Evolutionary conservation across 1,140 invertebrate genomes (phyloP).

Genomic region (Ephestia elutella): DNA sequence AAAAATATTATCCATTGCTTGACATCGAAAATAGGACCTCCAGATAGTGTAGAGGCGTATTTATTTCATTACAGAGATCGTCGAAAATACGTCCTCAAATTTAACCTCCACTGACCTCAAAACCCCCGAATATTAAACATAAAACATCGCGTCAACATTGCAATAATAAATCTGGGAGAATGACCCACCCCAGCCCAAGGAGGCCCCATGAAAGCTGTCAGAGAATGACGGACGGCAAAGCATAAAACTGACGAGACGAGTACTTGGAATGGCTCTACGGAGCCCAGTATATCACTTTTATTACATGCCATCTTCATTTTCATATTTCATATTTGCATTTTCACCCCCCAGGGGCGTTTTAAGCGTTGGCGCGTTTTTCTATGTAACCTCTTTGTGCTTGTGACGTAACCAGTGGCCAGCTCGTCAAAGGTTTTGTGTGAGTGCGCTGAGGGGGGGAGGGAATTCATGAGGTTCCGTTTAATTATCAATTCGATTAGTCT

Average conservation of each 20-base stretch:
- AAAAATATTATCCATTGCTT: too few species aligned
- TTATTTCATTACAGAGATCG: too few species aligned
- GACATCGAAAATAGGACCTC: too few species aligned
- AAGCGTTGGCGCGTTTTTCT: constrained; percentile 59
- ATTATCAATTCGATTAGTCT: too few species aligned
- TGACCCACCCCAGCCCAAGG: constrained; percentile 25
- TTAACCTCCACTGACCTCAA: background rate
- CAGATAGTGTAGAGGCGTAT: too few species aligned
- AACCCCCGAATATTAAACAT: constrained; percentile 15
- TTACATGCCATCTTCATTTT: constrained; percentile 77
- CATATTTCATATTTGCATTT: constrained; percentile 77
- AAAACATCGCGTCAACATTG: constrained; percentile 50
- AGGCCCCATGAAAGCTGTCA: constrained; percentile 64
- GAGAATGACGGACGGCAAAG: constrained; percentile 67
- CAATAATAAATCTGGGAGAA: constrained; percentile 56
- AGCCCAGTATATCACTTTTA: constrained; percentile 76
- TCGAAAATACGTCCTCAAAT: background rate
- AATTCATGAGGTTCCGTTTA: constrained; percentile 5
- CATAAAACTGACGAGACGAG: constrained; percentile 74
- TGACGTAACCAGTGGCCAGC: constrained; percentile 26
- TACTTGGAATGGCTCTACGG: constrained; percentile 72
- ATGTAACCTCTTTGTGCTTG: constrained; percentile 53
- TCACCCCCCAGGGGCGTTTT: constrained; percentile 37
- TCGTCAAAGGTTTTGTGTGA: constrained; percentile 10
- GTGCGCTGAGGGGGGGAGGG: background rate